A percentile compares a stretch with the other conserved stretches of the same genome.
These are phyloP conservation scores for Tetramorium simillimum DNA, from an alignment of 1,140 invertebrate species.

Conservation along the genomic window DNA sequence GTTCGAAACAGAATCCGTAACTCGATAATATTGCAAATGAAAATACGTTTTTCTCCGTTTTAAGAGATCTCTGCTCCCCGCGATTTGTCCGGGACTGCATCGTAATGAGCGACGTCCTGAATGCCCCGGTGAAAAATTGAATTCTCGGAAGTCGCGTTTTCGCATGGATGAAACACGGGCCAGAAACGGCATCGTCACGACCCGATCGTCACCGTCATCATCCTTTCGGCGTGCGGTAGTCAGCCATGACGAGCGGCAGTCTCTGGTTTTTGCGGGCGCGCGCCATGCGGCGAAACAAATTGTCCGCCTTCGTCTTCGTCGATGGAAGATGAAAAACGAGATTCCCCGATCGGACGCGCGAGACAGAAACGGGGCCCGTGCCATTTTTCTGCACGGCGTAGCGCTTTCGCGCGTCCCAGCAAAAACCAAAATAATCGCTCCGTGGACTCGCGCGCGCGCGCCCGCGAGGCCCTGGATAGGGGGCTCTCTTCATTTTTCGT, in stretches of 20 bases:
- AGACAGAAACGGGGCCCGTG: slow-evolving; percentile 36
- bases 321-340: slow-evolving; percentile 61
- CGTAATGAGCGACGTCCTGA: slow-evolving; percentile 48
- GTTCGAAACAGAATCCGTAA: slow-evolving; percentile 18
- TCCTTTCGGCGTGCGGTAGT: slow-evolving; percentile 66
- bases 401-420: not conserved
- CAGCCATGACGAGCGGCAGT: slow-evolving; percentile 50
- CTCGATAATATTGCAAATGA: slow-evolving; percentile 21
- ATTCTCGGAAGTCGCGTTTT: slow-evolving; percentile 25
- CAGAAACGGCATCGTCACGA: slow-evolving; percentile 52
- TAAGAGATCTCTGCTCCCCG: not conserved
- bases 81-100: slow-evolving; percentile 17
- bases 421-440: slow-evolving; percentile 73
- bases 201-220: slow-evolving; percentile 55
- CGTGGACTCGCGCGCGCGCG: slow-evolving; percentile 19
- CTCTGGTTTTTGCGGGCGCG: slow-evolving; percentile 55
- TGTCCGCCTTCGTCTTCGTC: slow-evolving; percentile 31
- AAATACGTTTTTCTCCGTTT: slow-evolving; percentile 26
- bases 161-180: slow-evolving; percentile 9
- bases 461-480: slow-evolving; percentile 10
- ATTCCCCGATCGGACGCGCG: slow-evolving; percentile 56
- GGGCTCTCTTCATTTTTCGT: slow-evolving; percentile 67
- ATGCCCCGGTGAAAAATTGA: slow-evolving; percentile 52
- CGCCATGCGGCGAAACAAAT: slow-evolving; percentile 64
- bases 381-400: slow-evolving; percentile 64